Base-by-base conservation (phyloP, 2,797 vertebrate species). In the Anguilla obscura region DNA sequence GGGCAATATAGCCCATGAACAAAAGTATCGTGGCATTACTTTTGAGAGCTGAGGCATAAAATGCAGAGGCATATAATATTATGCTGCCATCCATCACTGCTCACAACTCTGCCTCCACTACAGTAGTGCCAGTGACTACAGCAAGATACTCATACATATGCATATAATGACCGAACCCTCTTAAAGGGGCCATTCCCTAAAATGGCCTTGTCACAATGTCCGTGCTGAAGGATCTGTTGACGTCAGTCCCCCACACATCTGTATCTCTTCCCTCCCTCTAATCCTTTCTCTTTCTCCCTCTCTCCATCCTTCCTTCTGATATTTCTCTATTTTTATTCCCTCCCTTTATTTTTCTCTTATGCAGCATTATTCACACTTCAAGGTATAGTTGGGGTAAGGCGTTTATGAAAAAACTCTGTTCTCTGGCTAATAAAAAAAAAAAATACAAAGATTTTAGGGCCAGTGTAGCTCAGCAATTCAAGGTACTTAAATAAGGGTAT, bases 171-270 rank as follows among this genome's bases (percentile, higher is more conserved):
- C 54, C 2, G 2, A 7, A 56, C 54, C 54, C 14, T 14, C 54
- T 56, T 56, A 56, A 56, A 56, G 54, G 14, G 5, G 54, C 2
- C 54, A 56, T 56, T 33, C 71, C 10, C 30, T 3, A 33, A 12
- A 76, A 40, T 10, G 3, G 30, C 4, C 4, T 27, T 16, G 14
- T 2, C 2, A 10, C 69, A n/a, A n/a, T n/a, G 69, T 60, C 58
- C 3, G 27, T 12, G 69, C 69, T 74, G 12, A 74, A 74, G 30
- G 27, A 27, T 74, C 69, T 18, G 71, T 36, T 76, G 33, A 76
- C 90, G 91, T 89, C 86, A 24, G 90, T 56, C 89, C 91, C 92
- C 92, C 91, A 90, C 89, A 87, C 91, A 90, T 89, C 71, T 58
- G 82, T 89, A 88, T 89, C 90, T 83, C 12, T 86, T 66, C 87